Conservation (phyloP, 2,888 invertebrate species). For the Agapostemon virescens region DNA sequence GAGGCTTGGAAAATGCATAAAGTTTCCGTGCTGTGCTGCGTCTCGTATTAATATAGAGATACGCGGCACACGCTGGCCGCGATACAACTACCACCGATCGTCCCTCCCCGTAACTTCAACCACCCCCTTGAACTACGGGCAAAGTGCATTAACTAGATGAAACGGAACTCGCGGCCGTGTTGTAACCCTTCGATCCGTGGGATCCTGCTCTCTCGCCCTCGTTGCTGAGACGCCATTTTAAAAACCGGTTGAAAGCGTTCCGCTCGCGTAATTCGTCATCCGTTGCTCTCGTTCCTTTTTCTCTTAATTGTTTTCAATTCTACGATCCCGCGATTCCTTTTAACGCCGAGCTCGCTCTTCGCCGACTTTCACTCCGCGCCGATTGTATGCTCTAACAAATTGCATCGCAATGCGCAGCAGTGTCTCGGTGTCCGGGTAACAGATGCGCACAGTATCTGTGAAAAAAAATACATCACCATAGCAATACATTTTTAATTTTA, state of each 20-base stretch:
- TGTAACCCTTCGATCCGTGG: constrained; percentile 15
- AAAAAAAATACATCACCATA: not conserved
- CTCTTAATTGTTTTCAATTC: constrained; percentile 5
- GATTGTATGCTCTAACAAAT: not conserved
- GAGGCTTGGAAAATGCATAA: constrained; percentile 18
- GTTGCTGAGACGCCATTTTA: not conserved
- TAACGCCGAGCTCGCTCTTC: not conserved
- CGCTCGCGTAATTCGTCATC: constrained; percentile 5
- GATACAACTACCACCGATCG: constrained; percentile 51
- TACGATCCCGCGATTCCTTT: not conserved
- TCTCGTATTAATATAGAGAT: constrained; percentile 55
- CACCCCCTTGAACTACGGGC: constrained; percentile 35
- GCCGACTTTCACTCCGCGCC: not conserved
- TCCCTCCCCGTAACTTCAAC: constrained; percentile 41
- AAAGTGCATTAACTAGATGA: constrained; percentile 68
- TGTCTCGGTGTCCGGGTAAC: not conserved
- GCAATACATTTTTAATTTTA: not conserved
- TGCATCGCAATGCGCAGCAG: not conserved
- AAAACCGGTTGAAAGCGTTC: not conserved
- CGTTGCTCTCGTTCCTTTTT: not conserved
- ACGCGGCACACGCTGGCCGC: constrained; percentile 16
- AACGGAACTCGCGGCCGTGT: constrained; percentile 57
- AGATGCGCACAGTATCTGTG: not conserved
- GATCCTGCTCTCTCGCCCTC: not conserved
- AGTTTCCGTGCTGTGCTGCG: constrained; percentile 34